phyloP scores from a whole-genome alignment of 2,888 invertebrate genomes.

The Gymnosoma rotundatum region DNA sequence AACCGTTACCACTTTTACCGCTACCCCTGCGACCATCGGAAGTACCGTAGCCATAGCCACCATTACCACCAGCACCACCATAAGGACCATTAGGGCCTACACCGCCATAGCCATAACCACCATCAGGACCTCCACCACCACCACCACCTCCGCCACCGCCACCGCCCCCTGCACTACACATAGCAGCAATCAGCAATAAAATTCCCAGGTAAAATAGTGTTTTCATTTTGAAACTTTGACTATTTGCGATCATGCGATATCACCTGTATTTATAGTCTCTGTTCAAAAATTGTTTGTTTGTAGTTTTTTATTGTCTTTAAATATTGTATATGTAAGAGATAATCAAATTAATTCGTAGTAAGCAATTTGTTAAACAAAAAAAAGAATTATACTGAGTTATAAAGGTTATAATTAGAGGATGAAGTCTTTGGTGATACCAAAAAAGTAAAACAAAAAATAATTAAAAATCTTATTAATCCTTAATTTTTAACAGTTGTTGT shows the following conservation, averaged over 20 bases:
- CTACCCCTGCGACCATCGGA: conserved; percentile 60
- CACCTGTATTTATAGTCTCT: conserved; percentile 49
- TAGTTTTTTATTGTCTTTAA: not conserved
- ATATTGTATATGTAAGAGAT: too few relatives aligned
- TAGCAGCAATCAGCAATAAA: not conserved
- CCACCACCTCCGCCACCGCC: conserved; percentile 60
- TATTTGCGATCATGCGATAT: conserved; percentile 10
- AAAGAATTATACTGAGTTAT: too few relatives aligned
- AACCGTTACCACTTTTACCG: conserved; percentile 58
- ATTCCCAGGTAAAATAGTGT: conserved; percentile 8
- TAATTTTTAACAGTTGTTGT: too few relatives aligned
- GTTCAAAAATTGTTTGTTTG: not conserved
- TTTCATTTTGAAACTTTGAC: conserved; percentile 38
- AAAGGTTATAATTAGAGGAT: too few relatives aligned
- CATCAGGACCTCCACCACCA: conserved; percentile 53
- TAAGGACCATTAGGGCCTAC: conserved; percentile 62
- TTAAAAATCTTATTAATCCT: too few relatives aligned
- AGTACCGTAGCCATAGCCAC: conserved; percentile 59
- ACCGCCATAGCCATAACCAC: conserved; percentile 66
- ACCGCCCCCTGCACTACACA: conserved; percentile 49
- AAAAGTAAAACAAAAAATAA: too few relatives aligned
- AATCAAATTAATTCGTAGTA: too few relatives aligned
- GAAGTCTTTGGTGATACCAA: too few relatives aligned
- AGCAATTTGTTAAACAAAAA: too few relatives aligned
- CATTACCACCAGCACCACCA: conserved; percentile 69